Base-by-base conservation (phyloP, 2,888 invertebrate species). In the Odontocerum albicorne region DNA sequence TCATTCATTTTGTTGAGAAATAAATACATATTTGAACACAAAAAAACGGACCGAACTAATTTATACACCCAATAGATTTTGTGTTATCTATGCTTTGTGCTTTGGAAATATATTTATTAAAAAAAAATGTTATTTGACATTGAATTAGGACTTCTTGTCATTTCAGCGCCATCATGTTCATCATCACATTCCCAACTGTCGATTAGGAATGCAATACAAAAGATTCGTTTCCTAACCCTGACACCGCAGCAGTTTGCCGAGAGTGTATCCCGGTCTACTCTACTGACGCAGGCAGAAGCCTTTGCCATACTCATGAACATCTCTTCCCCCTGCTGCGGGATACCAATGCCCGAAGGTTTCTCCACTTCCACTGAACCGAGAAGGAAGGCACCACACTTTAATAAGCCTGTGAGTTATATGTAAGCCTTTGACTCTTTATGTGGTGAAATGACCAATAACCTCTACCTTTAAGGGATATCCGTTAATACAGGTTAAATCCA, bases 301-400 rank as follows among this genome's bases (percentile, higher is more conserved):
- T 86, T 90, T 66, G 84, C 88, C 0, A 86, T 92, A 52, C 75
- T 92, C 1, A 90, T 92, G 83, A 90, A 91, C 68, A 89, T 92
- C 56, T 84, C 90, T 15, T 88, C 88, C 15, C 82, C 84, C 16
- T 81, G 77, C 43, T 79, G 81, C 7, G 84, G 85, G 45, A 81
- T 83, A 55, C 75, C 85, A 2, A 85, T 91, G 85, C 91, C 91
- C 0, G 79, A 79, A 15, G 88, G 87, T 0, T 90, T 90, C 71
- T 86, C 86, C 4, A 77, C 76, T 0, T 82, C 72, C 63, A 73
- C 74, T 6, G 72, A 73, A 56, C 72, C 75, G 0, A 66, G 80
- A 63, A 73, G 72, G 40, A 76, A 79, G 70, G 66, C 71, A 61
- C 52, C 74, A 65, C 62, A 65, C 66, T n/a, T n/a, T n/a, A n/a